Evolutionary conservation across 2,113 vertebrate genomes (phyloP).

Genomic region (western clawed frog (Xenopus tropicalis)): DNA sequence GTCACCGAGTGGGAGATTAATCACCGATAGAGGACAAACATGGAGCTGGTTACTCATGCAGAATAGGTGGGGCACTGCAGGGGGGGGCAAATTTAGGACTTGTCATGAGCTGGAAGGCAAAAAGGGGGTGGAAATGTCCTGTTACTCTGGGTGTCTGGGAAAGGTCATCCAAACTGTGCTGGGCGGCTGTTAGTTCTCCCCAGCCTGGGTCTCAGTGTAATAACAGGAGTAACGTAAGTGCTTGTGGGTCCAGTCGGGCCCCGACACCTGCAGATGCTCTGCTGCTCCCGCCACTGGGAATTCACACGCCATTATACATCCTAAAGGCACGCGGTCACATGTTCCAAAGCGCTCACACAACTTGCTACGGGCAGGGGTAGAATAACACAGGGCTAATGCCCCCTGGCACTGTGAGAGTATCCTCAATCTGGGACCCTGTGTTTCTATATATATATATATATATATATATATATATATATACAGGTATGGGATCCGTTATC

Average conservation of each 20-base stretch:
- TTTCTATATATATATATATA: no score
- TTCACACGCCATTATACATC: no score
- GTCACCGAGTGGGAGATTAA: conserved; percentile 48
- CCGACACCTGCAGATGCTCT: background rate
- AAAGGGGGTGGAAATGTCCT: background rate
- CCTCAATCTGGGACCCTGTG: no score
- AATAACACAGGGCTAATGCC: no score
- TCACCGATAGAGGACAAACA: conserved; percentile 37
- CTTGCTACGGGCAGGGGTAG: no score
- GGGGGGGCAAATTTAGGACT: background rate
- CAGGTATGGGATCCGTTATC: no score
- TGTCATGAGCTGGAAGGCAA: background rate
- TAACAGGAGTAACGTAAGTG: background rate
- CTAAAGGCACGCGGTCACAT: no score
- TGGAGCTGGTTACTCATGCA: conserved; percentile 52
- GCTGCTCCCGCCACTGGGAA: no score
- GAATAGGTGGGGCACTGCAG: conserved; percentile 15
- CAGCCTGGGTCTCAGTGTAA: background rate
- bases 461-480: no score
- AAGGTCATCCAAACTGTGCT: background rate
- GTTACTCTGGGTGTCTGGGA: background rate
- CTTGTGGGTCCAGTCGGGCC: background rate
- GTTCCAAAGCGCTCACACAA: no score
- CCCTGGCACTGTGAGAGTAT: no score
- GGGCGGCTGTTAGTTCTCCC: background rate